phyloP scores from a whole-genome alignment of 2,888 invertebrate species.

The Heliothis peltigera region DNA sequence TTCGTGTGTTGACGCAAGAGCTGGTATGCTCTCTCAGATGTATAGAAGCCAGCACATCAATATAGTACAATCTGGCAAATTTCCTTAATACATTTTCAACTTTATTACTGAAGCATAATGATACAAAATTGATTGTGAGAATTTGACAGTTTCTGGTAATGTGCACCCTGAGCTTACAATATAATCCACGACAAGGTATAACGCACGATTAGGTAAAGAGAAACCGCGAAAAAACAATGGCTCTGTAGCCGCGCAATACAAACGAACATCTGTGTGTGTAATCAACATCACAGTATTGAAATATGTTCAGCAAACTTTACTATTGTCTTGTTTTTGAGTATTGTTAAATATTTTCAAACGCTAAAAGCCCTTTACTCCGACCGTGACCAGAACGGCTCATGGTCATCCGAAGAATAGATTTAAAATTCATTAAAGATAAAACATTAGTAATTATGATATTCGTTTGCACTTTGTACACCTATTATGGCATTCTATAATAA shows the following conservation, averaged over 20 bases:
- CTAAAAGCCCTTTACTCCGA: conserved; percentile 47
- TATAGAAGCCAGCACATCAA: too few relatives aligned
- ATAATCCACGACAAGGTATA: conserved; percentile 51
- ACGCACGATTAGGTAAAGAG: conserved; percentile 64
- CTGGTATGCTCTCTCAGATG: conserved; percentile 3
- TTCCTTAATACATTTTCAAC: too few relatives aligned
- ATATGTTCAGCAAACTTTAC: conserved; percentile 44
- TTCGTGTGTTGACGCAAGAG: conserved; percentile 47
- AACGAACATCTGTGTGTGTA: conserved; percentile 52
- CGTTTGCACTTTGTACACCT: conserved; percentile 15
- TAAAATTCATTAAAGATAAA: conserved; percentile 47
- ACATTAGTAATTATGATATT: conserved; percentile 43
- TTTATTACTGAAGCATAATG: too few relatives aligned
- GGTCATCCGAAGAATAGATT: conserved; percentile 41
- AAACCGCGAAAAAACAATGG: conserved; percentile 67
- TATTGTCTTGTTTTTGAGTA: conserved; percentile 28
- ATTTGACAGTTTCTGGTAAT: too few relatives aligned
- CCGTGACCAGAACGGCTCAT: conserved; percentile 50
- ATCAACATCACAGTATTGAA: conserved; percentile 46
- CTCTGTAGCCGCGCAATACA: conserved; percentile 48
- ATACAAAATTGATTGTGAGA: too few relatives aligned
- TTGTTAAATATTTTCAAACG: conserved; percentile 41
- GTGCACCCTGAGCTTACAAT: conserved; percentile 42
- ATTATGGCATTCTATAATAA: conserved; percentile 32
- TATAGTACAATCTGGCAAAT: too few relatives aligned